Conservation (phyloP, 2,888 invertebrate species). For the Tryphoninae sp. region DNA sequence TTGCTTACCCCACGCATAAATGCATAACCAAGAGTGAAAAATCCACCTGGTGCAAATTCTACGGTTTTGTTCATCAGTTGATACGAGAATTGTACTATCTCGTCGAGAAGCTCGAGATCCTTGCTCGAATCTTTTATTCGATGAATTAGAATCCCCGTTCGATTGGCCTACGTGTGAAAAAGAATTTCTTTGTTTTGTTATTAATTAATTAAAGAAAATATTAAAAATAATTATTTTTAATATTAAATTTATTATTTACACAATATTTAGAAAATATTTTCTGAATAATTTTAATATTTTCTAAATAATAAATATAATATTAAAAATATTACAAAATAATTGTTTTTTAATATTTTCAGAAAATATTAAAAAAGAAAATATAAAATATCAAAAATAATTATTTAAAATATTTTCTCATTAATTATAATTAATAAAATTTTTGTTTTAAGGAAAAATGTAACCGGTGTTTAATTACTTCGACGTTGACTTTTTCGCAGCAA, state of each 20-base stretch:
- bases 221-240: too few relatives aligned
- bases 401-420: too few relatives aligned
- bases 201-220: too few relatives aligned
- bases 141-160: slow-evolving; percentile 64
- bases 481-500: neutral
- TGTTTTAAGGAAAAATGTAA: slow-evolving; percentile 1
- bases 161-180: slow-evolving; percentile 23
- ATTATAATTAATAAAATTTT: neutral
- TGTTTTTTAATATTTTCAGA: too few relatives aligned
- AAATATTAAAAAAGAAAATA: too few relatives aligned
- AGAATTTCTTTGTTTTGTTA: too few relatives aligned
- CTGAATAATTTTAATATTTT: too few relatives aligned
- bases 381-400: too few relatives aligned
- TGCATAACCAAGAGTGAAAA: slow-evolving; percentile 61
- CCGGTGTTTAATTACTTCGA: neutral
- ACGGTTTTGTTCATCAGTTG: slow-evolving; percentile 67
- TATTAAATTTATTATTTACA: too few relatives aligned
- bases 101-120: slow-evolving; percentile 54
- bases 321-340: too few relatives aligned
- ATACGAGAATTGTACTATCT: slow-evolving; percentile 64
- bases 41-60: slow-evolving; percentile 63
- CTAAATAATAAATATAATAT: too few relatives aligned
- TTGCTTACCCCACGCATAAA: slow-evolving; percentile 53
- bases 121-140: slow-evolving; percentile 50
- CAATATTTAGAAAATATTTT: too few relatives aligned